phyloP scores from a whole-genome alignment of 2,888 invertebrate species.

The Chelonus formosanus region DNA sequence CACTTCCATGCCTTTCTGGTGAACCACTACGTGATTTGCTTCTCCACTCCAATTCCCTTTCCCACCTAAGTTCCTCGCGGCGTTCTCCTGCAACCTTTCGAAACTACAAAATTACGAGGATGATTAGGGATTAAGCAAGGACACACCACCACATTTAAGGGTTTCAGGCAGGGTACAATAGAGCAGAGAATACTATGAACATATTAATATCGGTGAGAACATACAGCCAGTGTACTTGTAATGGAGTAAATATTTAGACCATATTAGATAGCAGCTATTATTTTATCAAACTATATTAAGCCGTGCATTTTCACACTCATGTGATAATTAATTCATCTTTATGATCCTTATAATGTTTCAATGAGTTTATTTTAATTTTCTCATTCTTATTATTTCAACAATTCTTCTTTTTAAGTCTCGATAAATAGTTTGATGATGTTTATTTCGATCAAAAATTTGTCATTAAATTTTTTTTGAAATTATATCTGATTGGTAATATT shows the following conservation, averaged over 20 bases:
- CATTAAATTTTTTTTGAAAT: no score
- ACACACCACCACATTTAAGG: conserved; percentile 57
- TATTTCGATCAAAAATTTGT: no score
- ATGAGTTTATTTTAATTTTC: no score
- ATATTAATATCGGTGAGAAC: not conserved
- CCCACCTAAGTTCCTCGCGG: conserved; percentile 61
- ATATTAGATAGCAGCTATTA: not conserved
- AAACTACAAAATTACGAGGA: conserved; percentile 63
- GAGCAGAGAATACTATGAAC: conserved; percentile 13
- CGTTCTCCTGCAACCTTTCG: conserved; percentile 66
- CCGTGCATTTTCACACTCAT: conserved; percentile 15
- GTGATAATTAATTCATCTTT: not conserved
- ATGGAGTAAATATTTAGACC: conserved; percentile 4
- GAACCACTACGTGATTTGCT: conserved; percentile 62
- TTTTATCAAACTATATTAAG: conserved; percentile 10
- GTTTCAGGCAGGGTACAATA: conserved; percentile 42
- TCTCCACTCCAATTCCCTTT: conserved; percentile 63
- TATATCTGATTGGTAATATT: no score
- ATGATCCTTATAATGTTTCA: not conserved
- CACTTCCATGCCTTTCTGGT: conserved; percentile 58
- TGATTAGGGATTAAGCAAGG: conserved; percentile 55
- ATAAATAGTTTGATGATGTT: no score
- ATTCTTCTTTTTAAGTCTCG: no score
- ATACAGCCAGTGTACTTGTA: conserved; percentile 6
- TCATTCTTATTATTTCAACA: no score